phyloP scores from a whole-genome alignment of 2,888 invertebrate genomes.

The Clunio marinus region DNA sequence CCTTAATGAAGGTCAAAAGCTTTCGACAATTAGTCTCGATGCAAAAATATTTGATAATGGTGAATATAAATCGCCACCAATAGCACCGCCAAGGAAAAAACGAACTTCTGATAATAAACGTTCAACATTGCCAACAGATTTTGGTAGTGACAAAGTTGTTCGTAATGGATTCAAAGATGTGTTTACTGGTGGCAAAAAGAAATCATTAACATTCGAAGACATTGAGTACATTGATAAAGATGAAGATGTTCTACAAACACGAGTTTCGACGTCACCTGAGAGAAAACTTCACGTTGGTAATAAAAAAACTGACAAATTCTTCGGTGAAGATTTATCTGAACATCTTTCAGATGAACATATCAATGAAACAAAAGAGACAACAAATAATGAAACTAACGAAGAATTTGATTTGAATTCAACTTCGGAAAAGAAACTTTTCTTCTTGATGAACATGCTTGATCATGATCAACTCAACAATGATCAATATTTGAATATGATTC shows the following conservation, averaged over 20 bases:
- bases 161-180: constrained; percentile 42
- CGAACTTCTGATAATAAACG: constrained; percentile 39
- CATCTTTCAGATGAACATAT: constrained; percentile 41
- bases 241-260: constrained; percentile 1
- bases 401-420: not conserved
- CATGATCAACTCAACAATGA: constrained; percentile 11
- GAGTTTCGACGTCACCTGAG: constrained; percentile 17
- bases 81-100: constrained; percentile 43
- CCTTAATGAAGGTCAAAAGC: not conserved
- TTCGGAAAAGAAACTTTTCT: constrained; percentile 7
- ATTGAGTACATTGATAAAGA: constrained; percentile 27
- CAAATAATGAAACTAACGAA: not conserved
- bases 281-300: constrained; percentile 42
- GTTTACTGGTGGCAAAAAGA: constrained; percentile 35
- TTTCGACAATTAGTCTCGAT: constrained; percentile 18
- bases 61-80: constrained; percentile 38
- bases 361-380: not conserved
- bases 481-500: constrained; percentile 31
- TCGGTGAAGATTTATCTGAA: constrained; percentile 42
- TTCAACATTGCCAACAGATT: constrained; percentile 22
- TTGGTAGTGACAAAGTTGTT: not conserved
- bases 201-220: constrained; percentile 6
- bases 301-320: constrained; percentile 43
- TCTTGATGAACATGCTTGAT: constrained; percentile 3
- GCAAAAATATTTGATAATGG: constrained; percentile 20